Evolutionary conservation across 2,888 invertebrate genomes (phyloP), one percentile per base, ranked within the genome.

Genomic region (Ormyrus labotus): DNA sequence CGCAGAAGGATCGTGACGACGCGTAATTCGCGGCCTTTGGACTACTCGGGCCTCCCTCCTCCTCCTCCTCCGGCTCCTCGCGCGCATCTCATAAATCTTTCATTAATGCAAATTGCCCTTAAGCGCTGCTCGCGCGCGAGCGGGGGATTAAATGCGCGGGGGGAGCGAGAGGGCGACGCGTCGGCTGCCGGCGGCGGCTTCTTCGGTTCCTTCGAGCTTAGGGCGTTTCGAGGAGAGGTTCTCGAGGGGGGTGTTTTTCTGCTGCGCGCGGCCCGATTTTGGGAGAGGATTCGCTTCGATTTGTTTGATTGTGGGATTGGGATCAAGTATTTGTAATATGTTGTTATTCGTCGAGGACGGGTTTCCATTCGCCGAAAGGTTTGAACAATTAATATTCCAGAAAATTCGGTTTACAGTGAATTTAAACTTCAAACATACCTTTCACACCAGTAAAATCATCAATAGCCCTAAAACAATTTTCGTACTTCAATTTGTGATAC

Each of bases 81-180:
- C 70, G 61, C 75, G 78, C 67, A 61, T 78, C 81, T 81, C 78
- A 78, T 81, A 81, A 81, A 81, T 81, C 81, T 81, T 81, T 81
- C 81, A 81, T 81, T 75, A 78, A 81, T 81, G 81, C 50, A 78
- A 81, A 81, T 81, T 79, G 75, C 75, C 75, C 75, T 67, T 71
- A 72, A 81, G 75, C 78, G 81, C 78, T 57, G 45, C 72, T 48
- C 53, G 69, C 53, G 60, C 58, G 74, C 19, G 19, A 19, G 19
- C 19, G 19, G 2, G 19, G 19, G 53, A 45, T 19, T 55, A 55
- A 51, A 55, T 58, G 51, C 79, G 69, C 82, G 79, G 55, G 45
- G 68, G n/a, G n/a, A n/a, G 48, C 48, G 51, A 13, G 13, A 13
- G 13, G 53, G 13, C 13, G 13, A 45, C 47, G 51, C 55, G 51